Evolutionary conservation across 1,140 invertebrate genomes (phyloP).

Genomic region (Drosophila repletoides): DNA sequence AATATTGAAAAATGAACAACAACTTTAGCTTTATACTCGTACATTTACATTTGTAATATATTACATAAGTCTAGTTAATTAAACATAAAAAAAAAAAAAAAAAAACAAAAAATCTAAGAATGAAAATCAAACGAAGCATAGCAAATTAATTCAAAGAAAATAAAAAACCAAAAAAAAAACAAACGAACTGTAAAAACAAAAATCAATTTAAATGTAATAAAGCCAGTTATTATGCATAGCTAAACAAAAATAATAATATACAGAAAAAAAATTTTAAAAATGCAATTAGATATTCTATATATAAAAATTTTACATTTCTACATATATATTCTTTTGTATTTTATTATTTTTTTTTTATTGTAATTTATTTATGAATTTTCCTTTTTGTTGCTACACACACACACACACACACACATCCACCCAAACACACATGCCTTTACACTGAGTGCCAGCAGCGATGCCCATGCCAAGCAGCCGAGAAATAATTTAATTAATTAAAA

Average conservation of each 20-base stretch:
- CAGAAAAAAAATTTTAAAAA: constrained; percentile 34
- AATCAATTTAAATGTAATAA: constrained; percentile 70
- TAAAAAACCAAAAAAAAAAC: constrained; percentile 43
- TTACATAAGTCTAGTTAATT: constrained; percentile 81
- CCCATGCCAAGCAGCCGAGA: constrained; percentile 22
- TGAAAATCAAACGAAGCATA: constrained; percentile 72
- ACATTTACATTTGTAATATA: constrained; percentile 82
- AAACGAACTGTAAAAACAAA: constrained; percentile 58
- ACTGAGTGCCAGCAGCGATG: constrained; percentile 41
- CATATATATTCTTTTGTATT: constrained; percentile 4
- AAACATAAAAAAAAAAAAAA: constrained; percentile 58
- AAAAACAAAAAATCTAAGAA: constrained; percentile 50
- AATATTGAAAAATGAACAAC: constrained; percentile 60
- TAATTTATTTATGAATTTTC: constrained; percentile 13
- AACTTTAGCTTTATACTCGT: constrained; percentile 82
- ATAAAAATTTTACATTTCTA: constrained; percentile 62
- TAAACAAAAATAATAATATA: constrained; percentile 51
- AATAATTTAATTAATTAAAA: constrained; percentile 8
- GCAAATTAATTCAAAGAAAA: constrained; percentile 67
- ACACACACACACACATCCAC: neutral
- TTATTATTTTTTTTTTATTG: constrained; percentile 47
- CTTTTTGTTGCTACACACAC: constrained; percentile 9
- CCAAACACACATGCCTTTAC: constrained; percentile 15
- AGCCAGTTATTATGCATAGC: constrained; percentile 73
- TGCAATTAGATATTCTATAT: constrained; percentile 77